A percentile compares a stretch with the other conserved stretches of the same genome.
These are phyloP conservation scores for Drosophila kanekoi DNA, from an alignment of 2,888 invertebrate species.

Conservation along the genomic window DNA sequence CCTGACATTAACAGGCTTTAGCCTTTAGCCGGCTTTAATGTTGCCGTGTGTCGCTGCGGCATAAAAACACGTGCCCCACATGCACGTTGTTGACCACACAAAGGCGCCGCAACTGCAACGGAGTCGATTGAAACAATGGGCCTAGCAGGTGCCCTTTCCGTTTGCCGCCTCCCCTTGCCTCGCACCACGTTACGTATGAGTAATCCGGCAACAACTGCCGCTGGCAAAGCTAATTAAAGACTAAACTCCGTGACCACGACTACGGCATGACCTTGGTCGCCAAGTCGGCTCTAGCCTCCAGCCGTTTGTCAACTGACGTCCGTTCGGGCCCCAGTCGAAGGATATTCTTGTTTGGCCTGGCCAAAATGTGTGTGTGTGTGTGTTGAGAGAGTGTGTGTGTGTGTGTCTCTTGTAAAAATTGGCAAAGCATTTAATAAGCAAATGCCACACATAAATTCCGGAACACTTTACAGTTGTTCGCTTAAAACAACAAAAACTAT, in stretches of 20 bases:
- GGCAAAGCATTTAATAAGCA: conserved; percentile 50
- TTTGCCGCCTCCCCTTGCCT: conserved; percentile 5
- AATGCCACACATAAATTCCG: conserved; percentile 32
- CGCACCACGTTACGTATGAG: conserved; percentile 65
- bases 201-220: conserved; percentile 53
- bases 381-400: neutral
- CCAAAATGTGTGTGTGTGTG: neutral
- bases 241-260: conserved; percentile 67
- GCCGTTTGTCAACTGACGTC: conserved; percentile 50
- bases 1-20: conserved; percentile 67
- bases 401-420: conserved; percentile 30
- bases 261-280: conserved; percentile 54
- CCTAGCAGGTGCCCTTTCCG: conserved; percentile 15
- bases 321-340: conserved; percentile 19
- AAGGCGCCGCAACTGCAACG: conserved; percentile 12
- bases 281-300: conserved; percentile 41
- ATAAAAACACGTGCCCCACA: conserved; percentile 53
- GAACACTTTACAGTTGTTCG: conserved; percentile 29
- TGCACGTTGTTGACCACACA: conserved; percentile 68
- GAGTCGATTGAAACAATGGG: conserved; percentile 53
- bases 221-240: conserved; percentile 70
- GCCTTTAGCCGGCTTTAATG: conserved; percentile 31
- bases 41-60: conserved; percentile 17
- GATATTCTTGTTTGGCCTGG: conserved; percentile 14
- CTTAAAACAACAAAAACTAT: neutral